Evolutionary conservation across 2,797 vertebrate genomes (phyloP).

Genomic region (Danionella dracula): DNA sequence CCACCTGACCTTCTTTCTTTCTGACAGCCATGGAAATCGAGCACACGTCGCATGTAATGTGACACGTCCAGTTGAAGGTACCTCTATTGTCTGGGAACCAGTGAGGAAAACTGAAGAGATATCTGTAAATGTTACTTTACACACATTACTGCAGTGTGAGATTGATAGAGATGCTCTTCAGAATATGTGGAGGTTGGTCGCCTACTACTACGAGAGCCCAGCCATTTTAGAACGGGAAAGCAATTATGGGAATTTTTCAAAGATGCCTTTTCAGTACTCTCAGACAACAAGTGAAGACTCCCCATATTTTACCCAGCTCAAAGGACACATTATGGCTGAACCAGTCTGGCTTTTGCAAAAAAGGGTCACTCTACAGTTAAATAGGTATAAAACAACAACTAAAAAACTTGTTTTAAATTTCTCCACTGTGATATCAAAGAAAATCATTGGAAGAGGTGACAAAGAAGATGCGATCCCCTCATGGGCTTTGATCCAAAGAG

Average conservation of each 20-base stretch:
- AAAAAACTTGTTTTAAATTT: conserved; percentile 76
- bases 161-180: conserved; percentile 72
- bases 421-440: conserved; percentile 62
- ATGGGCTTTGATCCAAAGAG: conserved; percentile 68
- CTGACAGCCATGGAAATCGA: conserved; percentile 71
- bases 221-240: conserved; percentile 69
- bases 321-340: conserved; percentile 70
- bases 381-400: conserved; percentile 70
- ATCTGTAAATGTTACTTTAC: conserved; percentile 64
- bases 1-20: conserved; percentile 64
- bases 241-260: conserved; percentile 57
- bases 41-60: conserved; percentile 71
- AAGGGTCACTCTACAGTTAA: conserved; percentile 68
- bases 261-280: conserved; percentile 66
- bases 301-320: conserved; percentile 76
- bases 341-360: conserved; percentile 74
- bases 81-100: conserved; percentile 62
- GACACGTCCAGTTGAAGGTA: conserved; percentile 57
- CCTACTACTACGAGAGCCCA: conserved; percentile 76
- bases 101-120: conserved; percentile 49
- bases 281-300: conserved; percentile 68
- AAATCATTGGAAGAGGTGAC: conserved; percentile 45
- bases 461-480: conserved; percentile 44
- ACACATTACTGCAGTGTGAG: conserved; percentile 68
- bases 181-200: conserved; percentile 75